Evolutionary conservation across 2,888 invertebrate genomes (phyloP), one percentile per base, ranked within the genome.

Genomic region (Pammene aurita): DNA sequence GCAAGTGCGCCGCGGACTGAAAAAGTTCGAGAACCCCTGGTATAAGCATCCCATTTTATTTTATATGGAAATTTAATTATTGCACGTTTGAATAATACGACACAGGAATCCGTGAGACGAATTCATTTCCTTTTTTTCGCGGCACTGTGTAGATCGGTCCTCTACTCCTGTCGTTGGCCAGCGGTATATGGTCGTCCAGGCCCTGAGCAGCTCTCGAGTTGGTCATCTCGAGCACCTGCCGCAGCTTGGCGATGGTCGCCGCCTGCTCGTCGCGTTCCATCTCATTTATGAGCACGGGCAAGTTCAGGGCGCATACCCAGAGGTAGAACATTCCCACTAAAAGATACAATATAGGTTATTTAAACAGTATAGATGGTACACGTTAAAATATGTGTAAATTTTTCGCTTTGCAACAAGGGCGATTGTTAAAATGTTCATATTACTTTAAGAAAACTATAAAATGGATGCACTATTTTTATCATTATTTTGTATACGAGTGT

Each of bases 311-410:
- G 75, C 92, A 92, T 54, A 91, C 76, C 92, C 91, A 92, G 56
- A 92, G 74, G 72, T 92, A 92, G 74, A 88, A 90, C 86, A 88
- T 85, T 13, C 88, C 91, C 84, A 92, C 92, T 92, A 82, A 72
- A 84, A 84, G 9, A 10, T 26, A 46, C 5, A 46, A 18, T 46
- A 46, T 26, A 5, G 13, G 2, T 38, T 38, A 38, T n/a, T n/a
- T n/a, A 35, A 35, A 4, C 5, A 7, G 35, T 35, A 35, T n/a
- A n/a, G n/a, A n/a, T n/a, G n/a, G n/a, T n/a, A n/a, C n/a, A n/a
- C n/a, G n/a, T n/a, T n/a, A n/a, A n/a, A n/a, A n/a, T n/a, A n/a
- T n/a, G n/a, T n/a, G n/a, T n/a, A n/a, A n/a, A n/a, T n/a, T n/a
- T n/a, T n/a, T n/a, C n/a, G n/a, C n/a, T n/a, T n/a, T n/a, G n/a